Evolutionary conservation across 2,113 vertebrate genomes (phyloP).

Genomic region (Stegastes partitus): DNA sequence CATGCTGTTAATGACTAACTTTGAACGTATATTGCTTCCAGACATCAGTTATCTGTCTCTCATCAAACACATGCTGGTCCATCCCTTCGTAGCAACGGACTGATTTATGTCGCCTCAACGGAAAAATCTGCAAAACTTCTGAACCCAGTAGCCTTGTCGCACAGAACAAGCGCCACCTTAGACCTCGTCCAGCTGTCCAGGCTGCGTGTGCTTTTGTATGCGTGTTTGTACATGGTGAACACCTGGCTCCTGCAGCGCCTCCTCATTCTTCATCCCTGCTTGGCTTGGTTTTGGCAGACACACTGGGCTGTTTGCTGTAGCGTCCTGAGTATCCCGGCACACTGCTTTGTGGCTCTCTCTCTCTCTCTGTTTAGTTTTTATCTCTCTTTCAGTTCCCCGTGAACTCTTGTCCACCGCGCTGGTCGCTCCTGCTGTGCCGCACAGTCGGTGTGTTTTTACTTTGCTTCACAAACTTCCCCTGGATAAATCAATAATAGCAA

Average conservation of each 20-base stretch:
- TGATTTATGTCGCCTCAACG: slow-evolving; percentile 9
- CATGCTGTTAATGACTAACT: too few relatives aligned
- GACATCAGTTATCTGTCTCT: too few relatives aligned
- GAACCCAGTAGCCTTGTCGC: slow-evolving; percentile 40
- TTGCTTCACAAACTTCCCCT: slow-evolving; percentile 28
- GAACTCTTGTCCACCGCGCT: background rate
- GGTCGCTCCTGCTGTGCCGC: slow-evolving; percentile 29
- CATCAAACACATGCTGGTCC: too few relatives aligned
- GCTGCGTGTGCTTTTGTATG: background rate
- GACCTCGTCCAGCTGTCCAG: slow-evolving; percentile 44
- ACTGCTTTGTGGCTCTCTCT: slow-evolving; percentile 5
- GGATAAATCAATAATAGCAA: slow-evolving; percentile 33
- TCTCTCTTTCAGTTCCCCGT: slow-evolving; percentile 10
- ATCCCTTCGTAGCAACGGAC: too few relatives aligned
- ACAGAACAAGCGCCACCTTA: slow-evolving; percentile 41
- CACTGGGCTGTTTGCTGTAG: slow-evolving; percentile 12
- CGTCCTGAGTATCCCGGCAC: slow-evolving; percentile 5
- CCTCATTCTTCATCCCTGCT: slow-evolving; percentile 67
- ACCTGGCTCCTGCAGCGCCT: slow-evolving; percentile 51
- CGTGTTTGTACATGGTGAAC: slow-evolving; percentile 35
- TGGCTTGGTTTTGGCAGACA: slow-evolving; percentile 51
- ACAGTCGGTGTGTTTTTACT: slow-evolving; percentile 29
- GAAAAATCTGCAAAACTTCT: slow-evolving; percentile 20
- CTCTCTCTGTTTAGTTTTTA: background rate
- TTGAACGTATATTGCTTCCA: too few relatives aligned